Evolutionary conservation across 2,797 vertebrate species (phyloP).

Genomic region (Taenioides sp.): DNA sequence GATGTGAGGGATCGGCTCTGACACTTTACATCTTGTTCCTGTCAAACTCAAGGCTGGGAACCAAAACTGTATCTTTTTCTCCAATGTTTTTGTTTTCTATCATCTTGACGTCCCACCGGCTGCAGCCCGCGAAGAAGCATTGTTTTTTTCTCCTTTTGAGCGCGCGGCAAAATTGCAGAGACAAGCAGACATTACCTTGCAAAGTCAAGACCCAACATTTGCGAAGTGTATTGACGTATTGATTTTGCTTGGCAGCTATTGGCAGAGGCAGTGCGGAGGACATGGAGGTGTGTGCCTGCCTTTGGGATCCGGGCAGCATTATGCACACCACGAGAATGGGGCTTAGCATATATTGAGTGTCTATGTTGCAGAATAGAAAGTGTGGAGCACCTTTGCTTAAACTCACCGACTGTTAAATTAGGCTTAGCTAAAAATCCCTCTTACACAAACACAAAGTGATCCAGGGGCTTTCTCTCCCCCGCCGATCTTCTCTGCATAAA

Average conservation of each 20-base stretch:
- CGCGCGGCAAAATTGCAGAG: constrained; percentile 70
- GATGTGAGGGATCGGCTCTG: constrained; percentile 31
- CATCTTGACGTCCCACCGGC: constrained; percentile 38
- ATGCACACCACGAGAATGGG: constrained; percentile 77
- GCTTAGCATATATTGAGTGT: constrained; percentile 82
- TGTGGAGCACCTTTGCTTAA: constrained; percentile 76
- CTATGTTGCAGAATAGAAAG: constrained; percentile 79
- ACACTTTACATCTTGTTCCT: constrained; percentile 22
- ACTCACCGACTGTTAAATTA: constrained; percentile 77
- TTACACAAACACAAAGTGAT: constrained; percentile 70
- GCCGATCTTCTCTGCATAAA: constrained; percentile 17
- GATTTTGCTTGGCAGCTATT: constrained; percentile 79
- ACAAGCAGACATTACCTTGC: constrained; percentile 76
- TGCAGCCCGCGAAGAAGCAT: constrained; percentile 27
- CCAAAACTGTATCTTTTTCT: constrained; percentile 23
- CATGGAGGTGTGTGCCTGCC: constrained; percentile 63
- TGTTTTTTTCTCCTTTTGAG: constrained; percentile 30
- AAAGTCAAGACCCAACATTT: constrained; percentile 81
- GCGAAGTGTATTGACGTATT: constrained; percentile 78
- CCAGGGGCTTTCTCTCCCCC: constrained; percentile 23
- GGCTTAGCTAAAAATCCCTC: constrained; percentile 76
- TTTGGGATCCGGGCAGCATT: constrained; percentile 72
- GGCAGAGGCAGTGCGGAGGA: constrained; percentile 70
- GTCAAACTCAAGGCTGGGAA: constrained; percentile 48
- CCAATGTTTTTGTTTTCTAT: constrained; percentile 47